A percentile compares a stretch with the other conserved stretches of the same genome.
Conservation (phyloP, 2,888 invertebrate genomes). For the Rotaria macrura region DNA sequence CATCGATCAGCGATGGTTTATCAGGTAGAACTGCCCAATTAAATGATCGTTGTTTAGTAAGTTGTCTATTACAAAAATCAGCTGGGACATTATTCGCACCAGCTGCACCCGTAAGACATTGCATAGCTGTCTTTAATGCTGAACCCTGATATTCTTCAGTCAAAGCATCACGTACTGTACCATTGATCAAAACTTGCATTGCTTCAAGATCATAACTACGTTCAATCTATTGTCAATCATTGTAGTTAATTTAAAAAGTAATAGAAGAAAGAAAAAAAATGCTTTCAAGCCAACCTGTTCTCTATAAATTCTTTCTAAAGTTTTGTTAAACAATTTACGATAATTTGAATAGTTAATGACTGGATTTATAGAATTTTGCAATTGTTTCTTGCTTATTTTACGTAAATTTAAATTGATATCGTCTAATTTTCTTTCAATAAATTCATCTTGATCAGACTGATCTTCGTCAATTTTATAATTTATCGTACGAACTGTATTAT, state of each 20-base stretch:
- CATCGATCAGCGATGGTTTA: not conserved
- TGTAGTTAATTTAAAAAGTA: not conserved
- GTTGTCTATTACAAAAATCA: conserved; percentile 9
- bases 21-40: conserved; percentile 13
- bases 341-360: not conserved
- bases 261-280: not conserved
- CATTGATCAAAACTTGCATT: not conserved
- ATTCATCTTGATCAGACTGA: not conserved
- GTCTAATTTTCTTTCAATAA: not conserved
- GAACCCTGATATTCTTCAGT: not conserved
- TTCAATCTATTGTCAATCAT: not conserved
- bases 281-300: not conserved
- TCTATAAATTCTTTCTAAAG: not conserved
- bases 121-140: not conserved
- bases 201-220: not conserved
- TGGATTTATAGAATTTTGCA: not conserved
- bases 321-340: not conserved
- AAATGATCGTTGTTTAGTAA: not conserved
- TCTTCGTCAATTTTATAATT: not conserved
- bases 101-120: not conserved
- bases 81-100: not conserved
- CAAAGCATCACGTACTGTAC: not conserved
- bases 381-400: not conserved
- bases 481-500: not conserved
- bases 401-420: not conserved